Percentiles rank a stretch among this genome's conserved stretches.
phyloP scores from a whole-genome alignment of 2,797 vertebrate species.

The Sebastes taczanowskii region DNA sequence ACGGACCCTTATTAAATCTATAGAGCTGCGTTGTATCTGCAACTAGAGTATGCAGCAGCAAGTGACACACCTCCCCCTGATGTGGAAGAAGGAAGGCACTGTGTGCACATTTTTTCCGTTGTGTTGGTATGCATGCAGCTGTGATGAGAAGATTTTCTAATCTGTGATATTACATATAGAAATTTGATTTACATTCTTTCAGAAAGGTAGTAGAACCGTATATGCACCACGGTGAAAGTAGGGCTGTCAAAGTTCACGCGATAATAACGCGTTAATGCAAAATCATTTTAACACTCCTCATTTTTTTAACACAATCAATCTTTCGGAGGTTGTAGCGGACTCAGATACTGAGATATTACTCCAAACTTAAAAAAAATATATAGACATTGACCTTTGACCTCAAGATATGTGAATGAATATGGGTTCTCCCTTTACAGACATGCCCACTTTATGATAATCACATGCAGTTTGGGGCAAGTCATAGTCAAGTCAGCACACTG shows the following conservation, averaged over 20 bases:
- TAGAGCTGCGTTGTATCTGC: constrained; percentile 28
- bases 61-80: constrained; percentile 3
- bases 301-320: rapidly evolving
- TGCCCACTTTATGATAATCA: no score
- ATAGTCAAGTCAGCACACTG: no score
- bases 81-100: not conserved
- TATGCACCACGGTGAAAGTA: no score
- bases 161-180: not conserved
- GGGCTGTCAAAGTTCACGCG: no score
- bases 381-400: no score
- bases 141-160: not conserved
- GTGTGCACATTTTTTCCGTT: not conserved
- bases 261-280: no score
- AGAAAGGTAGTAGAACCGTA: not conserved
- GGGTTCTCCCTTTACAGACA: no score
- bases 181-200: not conserved
- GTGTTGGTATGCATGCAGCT: not conserved
- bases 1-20: constrained; percentile 69
- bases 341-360: no score
- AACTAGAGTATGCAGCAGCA: constrained; percentile 32
- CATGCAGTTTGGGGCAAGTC: no score
- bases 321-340: no score
- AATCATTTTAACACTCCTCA: rapidly evolving
- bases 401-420: no score
- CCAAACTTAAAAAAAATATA: no score